Percentiles rank a stretch among this genome's conserved stretches.
Evolutionary conservation across 1,140 invertebrate species (phyloP).

Genomic region (Sitodiplosis mosellana): DNA sequence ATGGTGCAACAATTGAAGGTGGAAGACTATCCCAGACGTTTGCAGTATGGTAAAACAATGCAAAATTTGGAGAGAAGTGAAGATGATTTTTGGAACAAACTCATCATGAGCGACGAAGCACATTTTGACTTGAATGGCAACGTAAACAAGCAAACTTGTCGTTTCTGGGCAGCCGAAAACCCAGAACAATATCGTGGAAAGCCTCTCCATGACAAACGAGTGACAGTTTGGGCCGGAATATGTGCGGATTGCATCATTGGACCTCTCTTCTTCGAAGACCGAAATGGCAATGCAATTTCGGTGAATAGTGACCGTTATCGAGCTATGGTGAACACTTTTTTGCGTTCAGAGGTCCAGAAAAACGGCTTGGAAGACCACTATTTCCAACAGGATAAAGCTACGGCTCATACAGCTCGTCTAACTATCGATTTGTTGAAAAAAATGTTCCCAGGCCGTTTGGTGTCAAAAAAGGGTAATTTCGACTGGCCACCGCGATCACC

Average conservation of each 20-base stretch:
- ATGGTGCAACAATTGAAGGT: no score
- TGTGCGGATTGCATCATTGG: constrained; percentile 11
- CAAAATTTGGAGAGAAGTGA: no score
- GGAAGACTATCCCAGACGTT: no score
- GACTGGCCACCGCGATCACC: not conserved
- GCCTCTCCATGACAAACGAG: not conserved
- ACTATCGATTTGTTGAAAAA: not conserved
- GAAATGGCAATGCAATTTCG: constrained; percentile 8
- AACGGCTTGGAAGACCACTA: not conserved
- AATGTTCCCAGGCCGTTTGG: not conserved
- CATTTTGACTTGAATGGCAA: not conserved
- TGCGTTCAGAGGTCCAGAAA: no score
- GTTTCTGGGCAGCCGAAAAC: not conserved
- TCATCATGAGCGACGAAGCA: not conserved
- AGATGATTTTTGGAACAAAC: not conserved
- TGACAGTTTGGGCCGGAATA: not conserved
- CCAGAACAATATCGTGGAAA: not conserved
- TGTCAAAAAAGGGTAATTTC: not conserved
- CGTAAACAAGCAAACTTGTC: not conserved
- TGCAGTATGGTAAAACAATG: no score
- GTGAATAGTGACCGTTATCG: constrained; percentile 17
- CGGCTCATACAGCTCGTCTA: not conserved
- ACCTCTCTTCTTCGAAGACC: constrained; percentile 18
- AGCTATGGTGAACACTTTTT: no score
- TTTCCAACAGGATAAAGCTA: not conserved